Evolutionary conservation across 2,797 vertebrate species (phyloP), one percentile per base, ranked within the genome.

Genomic region (Neolamprologus multifasciatus): DNA sequence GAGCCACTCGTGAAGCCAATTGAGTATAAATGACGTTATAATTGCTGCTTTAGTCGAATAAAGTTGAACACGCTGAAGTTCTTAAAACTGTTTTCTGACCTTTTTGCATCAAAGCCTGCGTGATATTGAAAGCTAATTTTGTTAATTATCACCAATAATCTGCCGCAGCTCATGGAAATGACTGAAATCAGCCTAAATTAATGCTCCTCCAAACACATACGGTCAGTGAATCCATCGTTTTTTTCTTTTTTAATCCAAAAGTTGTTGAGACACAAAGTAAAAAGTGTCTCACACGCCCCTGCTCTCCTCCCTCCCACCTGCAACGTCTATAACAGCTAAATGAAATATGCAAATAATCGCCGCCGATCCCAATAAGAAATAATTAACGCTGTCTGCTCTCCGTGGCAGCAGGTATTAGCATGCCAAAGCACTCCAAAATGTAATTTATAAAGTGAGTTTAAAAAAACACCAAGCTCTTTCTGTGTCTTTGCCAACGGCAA

Each of bases 361-460:
- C 88, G 92, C 91, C 93, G 92, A 94, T 95, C 88, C 94, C 95
- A 96, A 96, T 95, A 95, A 93, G 92, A 93, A 94, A 94, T 95
- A 94, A 96, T 95, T 95, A 96, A 95, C 89, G 93, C 86, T 92
- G 93, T 89, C 76, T 93, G 92, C 91, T 93, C 94, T 94, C 84
- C 88, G 86, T 95, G 91, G 91, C 89, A 83, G 94, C 93, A 89
- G 89, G 90, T 95, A 95, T 96, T 96, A 95, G 93, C 94, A 96
- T 95, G 94, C 95, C 92, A 91, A 89, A 89, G 92, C 93, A 89
- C 95, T 95, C 91, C 89, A 94, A 93, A 95, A 93, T 95, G 95
- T 95, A 94, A 96, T 96, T 96, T 96, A 95, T 93, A 93, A 95
- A 96, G 95, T 94, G 92, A 95, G 94, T 94, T 94, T 55, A 85